Conservation (phyloP, 2,888 invertebrate species). For the Troides oblongomaculatus region DNA sequence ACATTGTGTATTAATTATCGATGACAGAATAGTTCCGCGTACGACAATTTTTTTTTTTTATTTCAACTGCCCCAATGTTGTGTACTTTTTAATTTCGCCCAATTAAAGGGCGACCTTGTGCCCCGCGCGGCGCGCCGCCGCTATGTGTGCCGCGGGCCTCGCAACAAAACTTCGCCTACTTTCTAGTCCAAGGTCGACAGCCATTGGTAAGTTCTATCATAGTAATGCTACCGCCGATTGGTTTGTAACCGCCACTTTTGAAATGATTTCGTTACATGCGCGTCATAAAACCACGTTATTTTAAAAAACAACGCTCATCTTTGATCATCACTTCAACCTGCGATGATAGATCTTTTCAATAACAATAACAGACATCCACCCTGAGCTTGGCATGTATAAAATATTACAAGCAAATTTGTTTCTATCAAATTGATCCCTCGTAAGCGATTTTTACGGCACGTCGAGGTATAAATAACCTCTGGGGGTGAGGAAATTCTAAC, state of each 20-base stretch:
- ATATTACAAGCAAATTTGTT: no score
- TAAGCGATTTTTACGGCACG: no score
- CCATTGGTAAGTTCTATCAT: conserved; percentile 17
- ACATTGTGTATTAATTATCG: not conserved
- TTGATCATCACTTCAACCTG: no score
- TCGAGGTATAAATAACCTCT: no score
- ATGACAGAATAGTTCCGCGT: conserved; percentile 8
- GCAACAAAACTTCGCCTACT: conserved; percentile 17
- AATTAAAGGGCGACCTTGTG: conserved; percentile 21
- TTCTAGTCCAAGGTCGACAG: conserved; percentile 28
- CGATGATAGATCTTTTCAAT: no score
- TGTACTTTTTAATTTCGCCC: conserved; percentile 2
- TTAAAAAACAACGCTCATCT: no score
- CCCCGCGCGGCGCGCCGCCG: not conserved
- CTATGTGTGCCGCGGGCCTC: conserved; percentile 7
- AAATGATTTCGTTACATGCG: no score
- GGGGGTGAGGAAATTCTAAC: no score
- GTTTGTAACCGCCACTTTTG: not conserved
- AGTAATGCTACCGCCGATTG: conserved; percentile 7
- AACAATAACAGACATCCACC: no score
- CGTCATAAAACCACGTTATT: no score
- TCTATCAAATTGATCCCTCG: no score
- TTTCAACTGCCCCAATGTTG: conserved; percentile 4
- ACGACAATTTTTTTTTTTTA: not conserved
- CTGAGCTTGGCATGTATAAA: no score